Conservation (phyloP, 1,140 invertebrate genomes). For the Portunus trituberculatus region DNA sequence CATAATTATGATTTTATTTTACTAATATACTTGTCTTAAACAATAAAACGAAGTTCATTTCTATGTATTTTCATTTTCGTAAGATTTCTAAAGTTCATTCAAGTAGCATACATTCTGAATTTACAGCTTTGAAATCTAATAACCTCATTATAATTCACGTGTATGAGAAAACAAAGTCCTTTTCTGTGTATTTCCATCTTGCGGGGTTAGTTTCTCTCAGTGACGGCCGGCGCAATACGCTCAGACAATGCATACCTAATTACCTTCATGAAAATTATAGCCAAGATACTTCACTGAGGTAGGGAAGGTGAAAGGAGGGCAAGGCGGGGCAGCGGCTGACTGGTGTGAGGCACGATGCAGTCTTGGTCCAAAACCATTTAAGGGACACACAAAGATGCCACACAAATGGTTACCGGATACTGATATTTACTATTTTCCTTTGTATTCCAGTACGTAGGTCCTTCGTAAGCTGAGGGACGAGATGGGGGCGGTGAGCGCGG, state of each 20-base stretch:
- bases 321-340: neutral
- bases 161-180: too few species aligned
- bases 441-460: neutral
- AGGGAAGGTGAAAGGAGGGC: neutral
- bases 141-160: too few species aligned
- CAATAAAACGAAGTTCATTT: too few species aligned
- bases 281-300: neutral
- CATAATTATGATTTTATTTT: too few species aligned
- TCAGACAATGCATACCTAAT: slow-evolving; percentile 12
- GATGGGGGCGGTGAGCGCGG: neutral
- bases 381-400: slow-evolving; percentile 20
- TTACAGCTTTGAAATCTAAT: too few species aligned
- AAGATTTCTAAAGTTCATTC: too few species aligned
- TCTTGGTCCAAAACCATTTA: neutral
- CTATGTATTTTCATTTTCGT: too few species aligned
- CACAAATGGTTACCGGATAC: neutral
- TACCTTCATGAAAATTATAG: neutral
- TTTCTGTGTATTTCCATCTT: too few species aligned
- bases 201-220: neutral
- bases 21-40: too few species aligned
- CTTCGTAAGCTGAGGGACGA: neutral
- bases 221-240: neutral
- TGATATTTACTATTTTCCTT: slow-evolving; percentile 15
- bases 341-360: neutral
- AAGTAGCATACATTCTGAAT: too few species aligned